Evolutionary conservation across 1,140 invertebrate genomes (phyloP), one percentile per base, ranked within the genome.

Genomic region (Tribolium madens): DNA sequence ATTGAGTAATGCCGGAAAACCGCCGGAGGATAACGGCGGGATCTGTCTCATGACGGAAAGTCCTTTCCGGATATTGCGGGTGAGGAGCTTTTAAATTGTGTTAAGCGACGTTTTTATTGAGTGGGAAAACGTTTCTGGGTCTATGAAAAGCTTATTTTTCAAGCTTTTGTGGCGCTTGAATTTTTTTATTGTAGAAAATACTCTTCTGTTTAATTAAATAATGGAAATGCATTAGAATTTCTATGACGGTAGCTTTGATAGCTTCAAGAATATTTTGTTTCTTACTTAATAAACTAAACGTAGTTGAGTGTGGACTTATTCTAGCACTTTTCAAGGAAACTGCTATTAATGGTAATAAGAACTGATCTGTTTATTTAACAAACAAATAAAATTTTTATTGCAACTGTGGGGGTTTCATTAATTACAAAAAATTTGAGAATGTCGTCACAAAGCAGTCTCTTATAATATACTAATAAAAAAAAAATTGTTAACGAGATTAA

Each of bases 1-100:
- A 21, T 42, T 74, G 42, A 81, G 60, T 12, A 77, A 68, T 47
- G 17, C 72, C n/a, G 80, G 79, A 1, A 87, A 83, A 84, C 64
- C 83, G 3, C 76, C 79, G 47, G 46, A 79, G 50, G 48, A 64
- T 10, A 74, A 70, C 60, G 3, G 68, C 82, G 85, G 47, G 47
- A 84, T 92, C 10, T 92, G 91, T 83, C 85, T 91, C 0, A 88
- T 92, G 81, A 87, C 87, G 52, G 89, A 92, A 77, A 92, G 90
- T 81, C 91, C 91, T 12, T 92, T 87, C 81, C 85, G 91, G 68
- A 92, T 92, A 81, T 84, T 92, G 52, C 87, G 91, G 87, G 91
- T 91, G 83, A 89, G 89, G 68, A 76, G 47, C 26, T 33, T 57
- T 52, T 12, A 48, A 31, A 36, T 73, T 31, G 15, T 53, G 50